Base-by-base conservation (phyloP, 1,140 invertebrate species). In the Drosophila subpulchrella region DNA sequence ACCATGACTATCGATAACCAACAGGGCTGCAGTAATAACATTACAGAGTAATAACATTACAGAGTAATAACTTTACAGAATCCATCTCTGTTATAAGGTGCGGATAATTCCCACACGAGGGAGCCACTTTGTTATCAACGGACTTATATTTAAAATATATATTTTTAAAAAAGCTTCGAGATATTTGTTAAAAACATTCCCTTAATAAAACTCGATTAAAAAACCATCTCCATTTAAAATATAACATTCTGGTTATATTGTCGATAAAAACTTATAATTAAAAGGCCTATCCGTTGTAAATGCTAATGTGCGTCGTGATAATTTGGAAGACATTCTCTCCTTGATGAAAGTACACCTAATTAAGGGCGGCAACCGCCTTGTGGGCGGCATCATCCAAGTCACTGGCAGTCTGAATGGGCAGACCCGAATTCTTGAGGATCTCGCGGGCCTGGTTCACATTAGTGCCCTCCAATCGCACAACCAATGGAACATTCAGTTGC, bases 391-490 rank as follows among this genome's bases (percentile, higher is more conserved):
- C 96, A 81, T 99, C 98, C 50, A 99, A 95, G 93, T 98, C 95
- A 76, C 94, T 95, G 6, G 97, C 96, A 47, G 97, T 96, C 50
- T 95, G 93, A 79, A 99, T 97, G 15, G 96, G 94, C 32, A 99
- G 93, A 27, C 96, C 96, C 58, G 98, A 98, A 47, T 98, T 95
- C 61, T 95, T 93, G 13, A 99, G 93, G 67, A 99, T 95, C 78
- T 94, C 94, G 61, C 94, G 94, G 2, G 96, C 96, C 91, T 94
- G 93, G 12, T 60, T 82, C 6, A 94, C 93, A 91, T 95, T 95
- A 53, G 94, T 95, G 93, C 98, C 98, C 96, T 99, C 98, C 57
- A 99, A 93, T 84, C 99, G 94, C 10, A 99, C 98, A 0, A 99
- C 95, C 13, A 99, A 92, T 0, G 99, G 98, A 60, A 99, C 95